phyloP scores from a whole-genome alignment of 2,797 vertebrate species.

The Anas capensis region DNA sequence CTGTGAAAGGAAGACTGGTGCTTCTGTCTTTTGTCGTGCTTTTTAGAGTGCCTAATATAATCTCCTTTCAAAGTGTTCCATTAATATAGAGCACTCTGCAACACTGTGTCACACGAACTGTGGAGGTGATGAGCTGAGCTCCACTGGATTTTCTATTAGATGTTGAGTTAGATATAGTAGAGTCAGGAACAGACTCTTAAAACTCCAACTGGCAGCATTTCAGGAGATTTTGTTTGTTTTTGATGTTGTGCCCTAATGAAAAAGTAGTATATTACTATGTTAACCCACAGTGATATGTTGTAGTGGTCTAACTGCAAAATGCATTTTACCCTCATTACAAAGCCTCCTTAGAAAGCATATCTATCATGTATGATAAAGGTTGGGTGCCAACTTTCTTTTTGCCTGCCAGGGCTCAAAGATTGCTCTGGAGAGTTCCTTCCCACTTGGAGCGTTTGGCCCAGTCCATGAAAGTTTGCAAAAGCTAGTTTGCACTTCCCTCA shows the following conservation, averaged over 20 bases:
- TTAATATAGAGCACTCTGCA: background rate
- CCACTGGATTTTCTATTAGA: background rate
- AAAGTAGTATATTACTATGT: background rate
- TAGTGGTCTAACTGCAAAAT: background rate
- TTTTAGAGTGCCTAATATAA: background rate
- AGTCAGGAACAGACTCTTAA: background rate
- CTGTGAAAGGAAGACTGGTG: background rate
- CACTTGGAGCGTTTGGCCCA: background rate
- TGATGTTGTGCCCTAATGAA: background rate
- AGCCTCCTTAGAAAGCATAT: background rate
- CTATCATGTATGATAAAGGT: rapidly evolving
- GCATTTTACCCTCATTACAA: background rate
- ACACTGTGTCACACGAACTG: rapidly evolving
- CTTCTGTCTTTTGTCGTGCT: background rate
- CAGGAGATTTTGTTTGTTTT: background rate
- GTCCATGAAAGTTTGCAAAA: background rate
- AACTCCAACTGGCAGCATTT: background rate
- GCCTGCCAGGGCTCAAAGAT: background rate
- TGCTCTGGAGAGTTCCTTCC: background rate
- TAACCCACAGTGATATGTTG: background rate
- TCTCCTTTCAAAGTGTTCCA: background rate
- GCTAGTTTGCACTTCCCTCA: rapidly evolving
- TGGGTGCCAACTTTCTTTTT: background rate
- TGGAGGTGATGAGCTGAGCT: background rate
- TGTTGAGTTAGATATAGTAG: background rate